These are phyloP conservation scores for Plodia interpunctella DNA, from an alignment of 1,140 invertebrate genomes.

Conservation along the genomic window DNA sequence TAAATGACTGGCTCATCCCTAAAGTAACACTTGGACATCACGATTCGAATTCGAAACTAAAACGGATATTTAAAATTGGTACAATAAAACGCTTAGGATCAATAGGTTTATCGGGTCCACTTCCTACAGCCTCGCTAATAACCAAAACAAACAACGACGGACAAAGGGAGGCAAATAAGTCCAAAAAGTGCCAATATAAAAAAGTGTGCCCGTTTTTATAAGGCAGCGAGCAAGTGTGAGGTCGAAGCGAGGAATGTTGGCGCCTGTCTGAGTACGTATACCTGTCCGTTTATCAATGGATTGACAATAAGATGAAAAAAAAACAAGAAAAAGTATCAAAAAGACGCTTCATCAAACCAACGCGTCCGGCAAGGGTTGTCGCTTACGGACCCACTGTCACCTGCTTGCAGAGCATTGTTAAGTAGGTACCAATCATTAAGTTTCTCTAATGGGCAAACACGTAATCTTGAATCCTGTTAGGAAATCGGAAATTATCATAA, in stretches of 20 bases:
- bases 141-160: constrained; percentile 73
- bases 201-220: constrained; percentile 72
- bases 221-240: constrained; percentile 72
- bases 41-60: constrained; percentile 39
- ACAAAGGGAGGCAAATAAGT: constrained; percentile 70
- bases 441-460: constrained; percentile 5
- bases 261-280: constrained; percentile 76
- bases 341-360: constrained; percentile 72
- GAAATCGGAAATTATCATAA: no score
- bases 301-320: constrained; percentile 69
- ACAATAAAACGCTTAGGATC: constrained; percentile 73
- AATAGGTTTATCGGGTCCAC: constrained; percentile 73
- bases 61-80: constrained; percentile 69
- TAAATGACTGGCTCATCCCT: constrained; percentile 26
- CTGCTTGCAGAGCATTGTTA: constrained; percentile 2
- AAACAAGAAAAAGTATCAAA: constrained; percentile 62
- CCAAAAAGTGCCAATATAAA: constrained; percentile 73
- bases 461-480: neutral
- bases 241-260: constrained; percentile 75
- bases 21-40: constrained; percentile 27
- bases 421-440: constrained; percentile 1
- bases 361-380: constrained; percentile 68
- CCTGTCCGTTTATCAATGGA: constrained; percentile 76
- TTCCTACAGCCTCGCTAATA: constrained; percentile 71
- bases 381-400: constrained; percentile 24